phyloP scores from a whole-genome alignment of 2,888 invertebrate genomes.

The Deroplatys truncata region DNA sequence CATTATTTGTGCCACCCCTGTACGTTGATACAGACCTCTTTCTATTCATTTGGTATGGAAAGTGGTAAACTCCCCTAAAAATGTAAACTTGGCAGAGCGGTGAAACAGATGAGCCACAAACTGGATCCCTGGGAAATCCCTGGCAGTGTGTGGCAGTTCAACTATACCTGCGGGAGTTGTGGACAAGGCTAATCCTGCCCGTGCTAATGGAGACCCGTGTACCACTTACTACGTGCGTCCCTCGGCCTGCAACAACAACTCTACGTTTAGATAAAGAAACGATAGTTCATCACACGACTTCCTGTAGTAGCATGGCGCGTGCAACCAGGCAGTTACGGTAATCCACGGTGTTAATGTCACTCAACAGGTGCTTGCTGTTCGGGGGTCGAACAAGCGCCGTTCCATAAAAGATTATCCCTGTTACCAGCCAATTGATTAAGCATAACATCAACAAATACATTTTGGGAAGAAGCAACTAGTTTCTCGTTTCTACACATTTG shows the following conservation, averaged over 20 bases:
- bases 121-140: background rate
- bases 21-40: too few relatives aligned
- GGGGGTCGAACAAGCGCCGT: background rate
- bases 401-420: background rate
- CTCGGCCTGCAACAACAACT: background rate
- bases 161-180: background rate
- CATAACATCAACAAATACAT: too few relatives aligned
- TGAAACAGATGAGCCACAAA: background rate
- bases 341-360: background rate
- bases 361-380: background rate
- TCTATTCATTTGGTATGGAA: too few relatives aligned
- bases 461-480: too few relatives aligned
- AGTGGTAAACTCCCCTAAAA: too few relatives aligned
- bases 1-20: too few relatives aligned
- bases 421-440: background rate
- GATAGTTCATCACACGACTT: too few relatives aligned
- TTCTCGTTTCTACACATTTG: too few relatives aligned
- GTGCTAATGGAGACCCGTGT: background rate
- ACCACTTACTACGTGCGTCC: background rate
- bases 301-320: too few relatives aligned
- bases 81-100: too few relatives aligned
- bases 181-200: background rate
- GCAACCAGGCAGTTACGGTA: background rate
- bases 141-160: background rate
- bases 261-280: too few relatives aligned